Evolutionary conservation across 2,797 vertebrate species (phyloP).

Genomic region (Hippopotamyrus pictus): DNA sequence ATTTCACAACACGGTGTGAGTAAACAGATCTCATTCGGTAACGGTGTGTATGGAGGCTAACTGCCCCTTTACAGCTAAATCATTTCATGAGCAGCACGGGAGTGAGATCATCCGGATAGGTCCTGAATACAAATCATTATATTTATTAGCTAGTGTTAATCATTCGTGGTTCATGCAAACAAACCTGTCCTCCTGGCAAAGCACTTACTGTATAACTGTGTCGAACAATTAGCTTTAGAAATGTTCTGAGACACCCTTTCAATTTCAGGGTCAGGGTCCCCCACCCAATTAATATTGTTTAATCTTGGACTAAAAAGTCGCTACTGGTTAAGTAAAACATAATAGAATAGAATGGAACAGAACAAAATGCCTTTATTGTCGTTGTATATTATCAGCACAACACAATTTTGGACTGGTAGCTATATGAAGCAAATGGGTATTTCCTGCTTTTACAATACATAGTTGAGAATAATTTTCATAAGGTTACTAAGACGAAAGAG

Average conservation of each 20-base stretch:
- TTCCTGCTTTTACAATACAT: neutral
- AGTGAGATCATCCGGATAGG: neutral
- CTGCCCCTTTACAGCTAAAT: neutral
- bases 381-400: neutral
- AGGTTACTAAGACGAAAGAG: neutral
- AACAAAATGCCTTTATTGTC: neutral
- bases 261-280: neutral
- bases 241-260: neutral
- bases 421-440: neutral
- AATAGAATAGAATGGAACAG: neutral
- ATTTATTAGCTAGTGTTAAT: neutral
- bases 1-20: slow-evolving; percentile 15
- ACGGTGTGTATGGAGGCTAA: neutral
- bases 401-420: neutral
- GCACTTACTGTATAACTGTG: neutral
- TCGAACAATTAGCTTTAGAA: neutral
- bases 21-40: neutral
- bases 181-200: neutral
- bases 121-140: neutral
- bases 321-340: neutral
- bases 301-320: neutral
- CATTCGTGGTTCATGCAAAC: neutral
- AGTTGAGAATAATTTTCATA: neutral
- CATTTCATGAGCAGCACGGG: slow-evolving; percentile 1
- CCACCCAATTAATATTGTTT: neutral